Evolutionary conservation across 37 sponge, comb jelly and placozoan species (phyloP).

Genomic region (Eunapius fragilis): DNA sequence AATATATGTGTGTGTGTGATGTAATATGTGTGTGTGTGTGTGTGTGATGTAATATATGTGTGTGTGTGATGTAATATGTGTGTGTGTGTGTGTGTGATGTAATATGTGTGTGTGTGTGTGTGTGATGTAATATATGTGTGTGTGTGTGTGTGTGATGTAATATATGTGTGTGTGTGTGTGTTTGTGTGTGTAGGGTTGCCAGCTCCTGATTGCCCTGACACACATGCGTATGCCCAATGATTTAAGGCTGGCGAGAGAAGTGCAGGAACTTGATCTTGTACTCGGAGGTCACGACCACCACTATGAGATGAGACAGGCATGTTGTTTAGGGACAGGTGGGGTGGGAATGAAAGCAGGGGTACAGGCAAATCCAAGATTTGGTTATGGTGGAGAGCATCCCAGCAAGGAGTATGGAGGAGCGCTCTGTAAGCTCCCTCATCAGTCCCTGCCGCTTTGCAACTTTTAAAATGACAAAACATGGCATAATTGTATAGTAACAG

Average conservation of each 20-base stretch:
- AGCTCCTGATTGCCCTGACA: conserved; percentile 80
- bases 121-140: background rate
- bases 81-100: background rate
- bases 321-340: background rate
- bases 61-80: background rate
- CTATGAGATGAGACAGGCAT: conserved; percentile 61
- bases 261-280: conserved; percentile 63
- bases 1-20: background rate
- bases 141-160: background rate
- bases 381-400: background rate
- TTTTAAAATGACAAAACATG: too few relatives aligned
- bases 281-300: conserved; percentile 89
- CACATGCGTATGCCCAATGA: conserved; percentile 88
- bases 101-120: background rate
- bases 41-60: too few relatives aligned
- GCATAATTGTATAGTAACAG: too few relatives aligned
- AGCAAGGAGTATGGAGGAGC: too few relatives aligned
- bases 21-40: background rate
- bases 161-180: too few relatives aligned
- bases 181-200: conserved; percentile 44
- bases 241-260: conserved; percentile 45
- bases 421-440: too few relatives aligned
- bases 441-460: too few relatives aligned
- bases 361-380: too few relatives aligned
- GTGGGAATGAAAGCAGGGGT: background rate